Evolutionary conservation across 2,113 vertebrate genomes (phyloP).

Genomic region (Salvelinus namaycush): DNA sequence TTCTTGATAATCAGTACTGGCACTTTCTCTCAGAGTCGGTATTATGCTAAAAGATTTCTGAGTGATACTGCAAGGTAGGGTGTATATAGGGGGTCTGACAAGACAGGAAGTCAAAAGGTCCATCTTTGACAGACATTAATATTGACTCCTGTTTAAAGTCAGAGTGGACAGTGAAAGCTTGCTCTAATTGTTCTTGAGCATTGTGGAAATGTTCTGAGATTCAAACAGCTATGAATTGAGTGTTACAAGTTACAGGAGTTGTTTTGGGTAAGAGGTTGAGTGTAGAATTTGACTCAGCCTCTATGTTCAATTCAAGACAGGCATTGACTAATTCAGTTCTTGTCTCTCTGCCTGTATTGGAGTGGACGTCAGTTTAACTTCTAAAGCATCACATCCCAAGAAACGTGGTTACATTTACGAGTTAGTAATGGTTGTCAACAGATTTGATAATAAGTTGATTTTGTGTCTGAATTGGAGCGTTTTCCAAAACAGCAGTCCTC

Average conservation of each 20-base stretch:
- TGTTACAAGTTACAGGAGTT: slow-evolving; percentile 33
- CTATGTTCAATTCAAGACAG: too few species aligned
- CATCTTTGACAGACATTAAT: slow-evolving; percentile 51
- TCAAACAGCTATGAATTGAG: slow-evolving; percentile 33
- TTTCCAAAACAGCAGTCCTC: too few species aligned
- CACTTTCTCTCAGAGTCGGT: slow-evolving; percentile 43
- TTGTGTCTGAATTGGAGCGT: too few species aligned
- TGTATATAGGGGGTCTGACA: slow-evolving; percentile 4
- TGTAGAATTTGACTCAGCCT: too few species aligned
- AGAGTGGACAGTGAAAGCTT: slow-evolving; percentile 56
- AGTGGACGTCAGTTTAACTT: neutral
- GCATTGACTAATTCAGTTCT: slow-evolving; percentile 57
- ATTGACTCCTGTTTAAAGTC: slow-evolving; percentile 62
- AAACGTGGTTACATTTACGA: too few species aligned
- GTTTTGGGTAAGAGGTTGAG: neutral
- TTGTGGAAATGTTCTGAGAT: slow-evolving; percentile 12
- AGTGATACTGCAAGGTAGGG: neutral
- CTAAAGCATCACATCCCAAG: too few species aligned
- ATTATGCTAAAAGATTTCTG: slow-evolving; percentile 44
- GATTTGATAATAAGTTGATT: too few species aligned
- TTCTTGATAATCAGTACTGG: slow-evolving; percentile 62
- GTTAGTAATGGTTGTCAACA: too few species aligned
- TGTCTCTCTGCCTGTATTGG: neutral
- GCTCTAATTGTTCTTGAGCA: slow-evolving; percentile 48
- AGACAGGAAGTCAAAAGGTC: slow-evolving; percentile 53